Base-by-base conservation (phyloP, 2,797 vertebrate species). In the Acropternis orthonyx region DNA sequence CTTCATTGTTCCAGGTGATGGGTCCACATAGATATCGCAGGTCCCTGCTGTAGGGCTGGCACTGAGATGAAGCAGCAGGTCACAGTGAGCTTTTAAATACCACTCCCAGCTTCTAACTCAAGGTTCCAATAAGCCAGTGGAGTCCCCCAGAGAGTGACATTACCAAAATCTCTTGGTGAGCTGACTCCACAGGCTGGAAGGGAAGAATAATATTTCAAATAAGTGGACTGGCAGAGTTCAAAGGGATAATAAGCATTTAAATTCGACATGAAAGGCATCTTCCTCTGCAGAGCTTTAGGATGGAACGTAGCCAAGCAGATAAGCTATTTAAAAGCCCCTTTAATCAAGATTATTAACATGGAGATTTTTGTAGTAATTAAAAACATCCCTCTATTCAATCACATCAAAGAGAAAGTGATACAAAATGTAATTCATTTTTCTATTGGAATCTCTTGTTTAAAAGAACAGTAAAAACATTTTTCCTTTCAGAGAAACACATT, bases 301-400 rank as follows among this genome's bases (percentile, higher is more conserved):
- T 79, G 79, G 55, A 93, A 79, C 12, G 7, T 75, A 92, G 77
- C 76, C 79, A 84, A 76, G 39, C 48, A 92, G 71, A 93, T 93
- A 89, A 92, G 84, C 74, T 73, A 79, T 93, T 96, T 88, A 66
- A 95, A 94, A 90, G 22, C 36, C 67, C 41, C 76, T 95, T 87
- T 96, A 95, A 95, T 95, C 94, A 95, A 86, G 67, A 34, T 72
- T 73, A 93, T 92, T 88, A 95, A 82, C 88, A 85, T 82, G 68
- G 85, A 92, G 78, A 79, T 85, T 93, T 95, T 94, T 87, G 76
- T 95, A 28, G 3, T 79, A 95, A 96, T 93, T 96, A 90, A 94
- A 96, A 94, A 66, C 73, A 92, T 73, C 79, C 71, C 8, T 15
- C 19, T 86, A 65, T 88, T 83, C 58, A 90, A 74, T 69, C 39